Conservation (phyloP, 64 coral and sea anemone genomes). For the Catalaphyllia jardinei region DNA sequence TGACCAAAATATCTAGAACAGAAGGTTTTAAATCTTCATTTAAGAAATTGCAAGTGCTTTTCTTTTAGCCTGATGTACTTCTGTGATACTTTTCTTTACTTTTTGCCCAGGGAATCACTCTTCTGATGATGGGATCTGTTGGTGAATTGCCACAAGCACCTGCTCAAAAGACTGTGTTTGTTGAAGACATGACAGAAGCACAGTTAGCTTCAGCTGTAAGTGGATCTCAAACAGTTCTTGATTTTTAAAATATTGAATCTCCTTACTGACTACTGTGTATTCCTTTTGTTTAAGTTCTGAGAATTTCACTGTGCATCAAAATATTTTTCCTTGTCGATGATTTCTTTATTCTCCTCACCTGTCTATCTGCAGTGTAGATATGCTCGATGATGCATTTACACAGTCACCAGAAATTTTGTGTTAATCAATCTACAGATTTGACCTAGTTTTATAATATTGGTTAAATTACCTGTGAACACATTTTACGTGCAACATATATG, state of each 20-base stretch:
- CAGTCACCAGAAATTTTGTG: too few species aligned
- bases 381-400: too few species aligned
- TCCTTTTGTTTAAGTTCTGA: too few species aligned
- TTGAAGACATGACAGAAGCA: slow-evolving; percentile 99
- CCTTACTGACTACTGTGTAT: too few species aligned
- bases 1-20: too few species aligned
- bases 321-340: too few species aligned
- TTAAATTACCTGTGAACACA: too few species aligned
- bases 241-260: neutral
- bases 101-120: slow-evolving; percentile 75
- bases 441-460: too few species aligned
- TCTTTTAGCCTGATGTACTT: neutral
- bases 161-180: slow-evolving; percentile 85
- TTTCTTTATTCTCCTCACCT: neutral
- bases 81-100: neutral
- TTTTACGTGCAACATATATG: too few species aligned
- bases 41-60: neutral
- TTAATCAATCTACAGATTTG: too few species aligned
- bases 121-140: slow-evolving; percentile 99
- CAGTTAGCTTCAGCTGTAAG: slow-evolving; percentile 94
- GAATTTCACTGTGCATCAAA: too few species aligned
- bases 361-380: too few species aligned
- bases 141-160: slow-evolving; percentile 90
- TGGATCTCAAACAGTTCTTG: neutral
- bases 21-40: neutral